These are phyloP conservation scores for Caenorhabditis sinica DNA, from an alignment of 2,888 invertebrate genomes.

Conservation along the genomic window DNA sequence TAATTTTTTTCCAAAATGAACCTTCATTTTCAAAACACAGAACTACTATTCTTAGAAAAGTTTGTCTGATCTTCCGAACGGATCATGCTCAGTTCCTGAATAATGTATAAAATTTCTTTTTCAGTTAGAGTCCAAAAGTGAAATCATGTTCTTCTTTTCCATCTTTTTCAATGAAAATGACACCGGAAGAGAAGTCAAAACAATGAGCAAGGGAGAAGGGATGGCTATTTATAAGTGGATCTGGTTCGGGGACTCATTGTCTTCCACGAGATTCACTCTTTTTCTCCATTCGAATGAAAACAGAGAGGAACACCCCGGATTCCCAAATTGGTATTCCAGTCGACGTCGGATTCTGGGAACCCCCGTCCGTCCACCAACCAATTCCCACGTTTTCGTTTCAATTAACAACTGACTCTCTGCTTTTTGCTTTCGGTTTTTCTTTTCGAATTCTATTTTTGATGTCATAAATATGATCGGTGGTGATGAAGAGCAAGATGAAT, in stretches of 20 bases:
- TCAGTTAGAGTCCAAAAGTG: too few relatives aligned
- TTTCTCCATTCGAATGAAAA: neutral
- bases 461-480: slow-evolving; percentile 50
- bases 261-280: slow-evolving; percentile 23
- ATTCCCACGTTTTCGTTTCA: slow-evolving; percentile 33
- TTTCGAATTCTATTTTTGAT: slow-evolving; percentile 49
- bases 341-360: slow-evolving; percentile 28
- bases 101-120: too few relatives aligned
- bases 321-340: slow-evolving; percentile 43
- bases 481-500: slow-evolving; percentile 3
- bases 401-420: slow-evolving; percentile 20
- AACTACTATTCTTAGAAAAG: too few relatives aligned
- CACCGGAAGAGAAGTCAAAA: neutral
- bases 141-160: neutral
- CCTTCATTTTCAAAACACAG: too few relatives aligned
- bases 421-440: neutral
- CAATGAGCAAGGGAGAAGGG: neutral
- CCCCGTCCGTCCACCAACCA: slow-evolving; percentile 8
- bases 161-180: neutral
- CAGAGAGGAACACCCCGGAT: neutral
- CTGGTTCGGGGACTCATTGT: slow-evolving; percentile 7
- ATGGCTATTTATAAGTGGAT: slow-evolving; percentile 20
- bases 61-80: too few relatives aligned
- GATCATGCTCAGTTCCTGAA: too few relatives aligned
- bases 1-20: too few relatives aligned